Evolutionary conservation across 2,888 invertebrate species (phyloP), one percentile per base, ranked within the genome.

Genomic region (Drosophila greeni): DNA sequence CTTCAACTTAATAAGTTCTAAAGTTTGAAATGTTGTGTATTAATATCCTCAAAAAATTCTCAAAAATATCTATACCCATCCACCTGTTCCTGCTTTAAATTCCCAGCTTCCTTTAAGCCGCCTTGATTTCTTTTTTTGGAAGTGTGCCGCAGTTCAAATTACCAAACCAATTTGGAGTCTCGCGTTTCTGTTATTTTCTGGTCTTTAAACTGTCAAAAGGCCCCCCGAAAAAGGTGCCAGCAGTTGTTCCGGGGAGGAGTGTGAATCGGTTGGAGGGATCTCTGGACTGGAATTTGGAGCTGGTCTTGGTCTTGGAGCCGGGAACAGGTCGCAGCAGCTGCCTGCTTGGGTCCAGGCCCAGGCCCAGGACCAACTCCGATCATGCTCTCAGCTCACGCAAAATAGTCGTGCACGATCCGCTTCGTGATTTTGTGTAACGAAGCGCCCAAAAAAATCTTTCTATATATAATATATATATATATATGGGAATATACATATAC

Each of bases 371-470:
- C 57, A 37, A 66, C 67, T 59, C 54, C 47, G 87, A 87, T 87
- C 87, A 88, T 87, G 87, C 84, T 77, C 84, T 71, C 87, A 87
- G 75, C 82, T 84, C 87, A 87, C 87, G 87, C 88, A 87, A 87
- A 87, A 88, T 87, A 87, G 87, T 87, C 87, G 87, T 87, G 87
- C 88, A 87, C 88, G 87, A 87, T 87, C 86, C 86, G 86, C 82
- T 87, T 87, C 87, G 87, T 87, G 87, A 87, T 87, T 88, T 86
- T 85, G 79, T 82, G 86, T 85, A 86, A 85, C 85, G 84, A 86
- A 85, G 82, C 82, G 81, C 81, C 85, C 77, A 85, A 86, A 84
- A 81, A 81, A 77, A 61, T 61, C 51, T 62, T 61, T 62, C 62
- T 61, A 61, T 61, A 61, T 62, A 62, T 57, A 47, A 56, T 39